Percentiles rank a stretch among this genome's conserved stretches.
phyloP scores from a whole-genome alignment of 2,113 vertebrate species.

The Theropithecus gelada region DNA sequence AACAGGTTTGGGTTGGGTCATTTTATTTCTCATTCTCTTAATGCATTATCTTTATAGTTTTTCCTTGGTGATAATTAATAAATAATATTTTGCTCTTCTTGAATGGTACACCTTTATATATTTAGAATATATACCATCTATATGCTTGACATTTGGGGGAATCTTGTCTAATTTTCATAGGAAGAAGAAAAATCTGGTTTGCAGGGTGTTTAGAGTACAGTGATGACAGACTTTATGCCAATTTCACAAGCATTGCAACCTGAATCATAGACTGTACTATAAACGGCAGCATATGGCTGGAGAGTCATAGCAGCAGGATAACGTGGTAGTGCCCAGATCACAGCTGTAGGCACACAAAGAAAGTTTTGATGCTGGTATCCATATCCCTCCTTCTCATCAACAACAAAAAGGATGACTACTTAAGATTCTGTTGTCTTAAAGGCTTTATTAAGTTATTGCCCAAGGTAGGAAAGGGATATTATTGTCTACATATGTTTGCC shows the following conservation, averaged over 20 bases:
- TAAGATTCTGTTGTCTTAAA: conserved; percentile 79
- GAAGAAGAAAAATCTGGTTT: conserved; percentile 36
- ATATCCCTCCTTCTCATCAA: conserved; percentile 60
- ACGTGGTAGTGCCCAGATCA: conserved; percentile 56
- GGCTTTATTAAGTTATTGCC: conserved; percentile 82
- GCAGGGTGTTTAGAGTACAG: background rate
- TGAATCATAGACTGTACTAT: conserved; percentile 60
- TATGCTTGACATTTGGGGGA: background rate
- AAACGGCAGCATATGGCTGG: conserved; percentile 68
- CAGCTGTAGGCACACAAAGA: conserved; percentile 58
- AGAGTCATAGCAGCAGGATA: conserved; percentile 61
- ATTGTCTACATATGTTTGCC: conserved; percentile 84
- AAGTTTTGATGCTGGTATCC: conserved; percentile 53
- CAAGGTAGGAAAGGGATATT: conserved; percentile 75
- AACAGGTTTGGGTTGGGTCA: background rate
- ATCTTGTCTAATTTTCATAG: conserved; percentile 59
- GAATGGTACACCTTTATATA: conserved; percentile 14
- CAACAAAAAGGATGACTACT: conserved; percentile 68
- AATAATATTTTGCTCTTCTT: conserved; percentile 37
- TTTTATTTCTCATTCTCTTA: conserved; percentile 36
- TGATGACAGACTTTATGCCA: conserved; percentile 21
- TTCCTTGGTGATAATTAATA: conserved; percentile 16
- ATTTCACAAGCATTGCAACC: conserved; percentile 51
- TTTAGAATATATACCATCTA: background rate
- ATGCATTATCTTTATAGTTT: background rate